Conservation (phyloP, 2,113 vertebrate species). For the Varanus salvator region DNA sequence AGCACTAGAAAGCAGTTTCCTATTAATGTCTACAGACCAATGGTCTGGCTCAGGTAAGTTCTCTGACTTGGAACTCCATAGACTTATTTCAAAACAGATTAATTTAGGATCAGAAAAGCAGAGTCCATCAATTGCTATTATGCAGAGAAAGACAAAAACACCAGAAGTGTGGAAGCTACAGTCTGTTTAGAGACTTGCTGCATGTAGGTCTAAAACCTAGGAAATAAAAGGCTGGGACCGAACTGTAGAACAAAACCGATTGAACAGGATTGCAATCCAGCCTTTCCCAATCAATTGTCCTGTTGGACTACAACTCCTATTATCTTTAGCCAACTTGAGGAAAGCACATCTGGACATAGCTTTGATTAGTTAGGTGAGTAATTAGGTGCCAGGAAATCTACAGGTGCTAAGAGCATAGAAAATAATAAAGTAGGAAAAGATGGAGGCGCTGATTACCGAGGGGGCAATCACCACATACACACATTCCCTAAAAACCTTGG, state of each 20-base stretch:
- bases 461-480: neutral
- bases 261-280: neutral
- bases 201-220: neutral
- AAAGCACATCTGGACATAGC: neutral
- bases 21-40: no score
- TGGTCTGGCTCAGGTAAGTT: neutral
- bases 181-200: neutral
- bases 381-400: slow-evolving; percentile 2
- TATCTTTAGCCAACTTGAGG: neutral
- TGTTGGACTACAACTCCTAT: neutral
- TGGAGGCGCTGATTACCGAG: neutral
- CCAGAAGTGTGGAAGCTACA: neutral
- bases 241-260: neutral
- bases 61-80: neutral
- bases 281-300: neutral
- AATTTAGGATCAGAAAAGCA: neutral
- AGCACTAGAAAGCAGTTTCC: no score
- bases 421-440: neutral
- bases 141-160: neutral
- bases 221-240: neutral
- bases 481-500: neutral
- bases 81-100: neutral
- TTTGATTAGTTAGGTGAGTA: slow-evolving; percentile 18
- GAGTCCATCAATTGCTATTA: neutral
- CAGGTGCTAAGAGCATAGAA: neutral